Conservation (phyloP, 2,888 invertebrate genomes). For the Drosophila leonis region DNA sequence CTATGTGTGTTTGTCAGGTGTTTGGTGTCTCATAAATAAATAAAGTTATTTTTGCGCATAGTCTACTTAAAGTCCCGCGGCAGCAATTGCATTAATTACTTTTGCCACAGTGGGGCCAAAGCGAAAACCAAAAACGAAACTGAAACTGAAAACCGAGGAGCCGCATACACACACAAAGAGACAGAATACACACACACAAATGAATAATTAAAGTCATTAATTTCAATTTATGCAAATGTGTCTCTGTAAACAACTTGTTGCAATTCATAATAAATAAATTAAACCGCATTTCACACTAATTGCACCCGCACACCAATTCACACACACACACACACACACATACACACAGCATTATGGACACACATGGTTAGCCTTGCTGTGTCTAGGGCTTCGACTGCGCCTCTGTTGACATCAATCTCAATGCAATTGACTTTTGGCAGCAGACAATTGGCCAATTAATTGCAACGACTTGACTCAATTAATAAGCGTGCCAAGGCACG, state of each 20-base stretch:
- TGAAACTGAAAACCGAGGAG: slow-evolving; percentile 7
- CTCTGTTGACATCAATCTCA: slow-evolving; percentile 72
- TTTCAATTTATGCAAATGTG: slow-evolving; percentile 82
- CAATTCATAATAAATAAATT: slow-evolving; percentile 82
- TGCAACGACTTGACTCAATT: slow-evolving; percentile 81
- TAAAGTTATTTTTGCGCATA: slow-evolving; percentile 68
- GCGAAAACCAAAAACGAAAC: slow-evolving; percentile 28
- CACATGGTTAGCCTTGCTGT: background rate
- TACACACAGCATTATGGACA: slow-evolving; percentile 3
- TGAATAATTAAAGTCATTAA: slow-evolving; percentile 81
- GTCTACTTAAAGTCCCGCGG: slow-evolving; percentile 62
- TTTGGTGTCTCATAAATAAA: slow-evolving; percentile 78
- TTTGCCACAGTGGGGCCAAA: slow-evolving; percentile 48
- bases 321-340: slow-evolving; percentile 21
- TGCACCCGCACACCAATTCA: slow-evolving; percentile 66
- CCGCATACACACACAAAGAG: slow-evolving; percentile 30
- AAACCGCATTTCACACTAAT: slow-evolving; percentile 81
- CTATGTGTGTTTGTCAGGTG: slow-evolving; percentile 8
- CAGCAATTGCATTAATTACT: slow-evolving; percentile 73
- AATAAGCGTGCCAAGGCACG: slow-evolving; percentile 56
- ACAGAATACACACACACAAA: slow-evolving; percentile 40
- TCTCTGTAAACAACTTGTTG: slow-evolving; percentile 82
- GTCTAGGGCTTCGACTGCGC: background rate
- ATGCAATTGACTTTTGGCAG: slow-evolving; percentile 83
- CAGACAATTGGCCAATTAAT: slow-evolving; percentile 80